Conservation (phyloP, 2,113 vertebrate genomes). For the Rhinoderma darwinii region DNA sequence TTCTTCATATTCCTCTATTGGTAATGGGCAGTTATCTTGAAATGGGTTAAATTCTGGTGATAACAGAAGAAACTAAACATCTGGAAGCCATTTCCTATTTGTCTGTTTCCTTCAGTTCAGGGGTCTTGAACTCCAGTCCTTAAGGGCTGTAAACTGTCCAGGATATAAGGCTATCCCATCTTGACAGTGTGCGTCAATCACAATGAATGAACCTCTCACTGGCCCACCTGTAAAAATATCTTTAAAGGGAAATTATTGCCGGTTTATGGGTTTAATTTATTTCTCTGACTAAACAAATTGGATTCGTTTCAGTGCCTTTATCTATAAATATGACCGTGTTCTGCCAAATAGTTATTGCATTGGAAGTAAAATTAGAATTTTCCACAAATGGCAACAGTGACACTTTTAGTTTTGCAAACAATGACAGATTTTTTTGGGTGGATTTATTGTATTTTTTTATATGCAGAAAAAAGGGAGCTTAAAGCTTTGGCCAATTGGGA, state of each 20-base stretch:
- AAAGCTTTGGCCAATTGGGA: too few species aligned
- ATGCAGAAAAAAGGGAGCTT: too few species aligned
- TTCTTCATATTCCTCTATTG: not conserved
- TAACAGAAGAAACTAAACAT: not conserved
- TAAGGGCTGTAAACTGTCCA: conserved; percentile 38
- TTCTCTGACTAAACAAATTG: conserved; percentile 7
- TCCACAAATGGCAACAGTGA: not conserved
- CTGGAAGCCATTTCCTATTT: conserved; percentile 26
- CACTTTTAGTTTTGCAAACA: not conserved
- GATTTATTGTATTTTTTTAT: not conserved
- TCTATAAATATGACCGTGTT: not conserved
- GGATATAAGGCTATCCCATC: conserved; percentile 32
- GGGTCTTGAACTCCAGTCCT: conserved; percentile 37
- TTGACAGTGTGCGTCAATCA: conserved; percentile 32
- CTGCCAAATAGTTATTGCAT: conserved; percentile 1
- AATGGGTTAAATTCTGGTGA: conserved; percentile 24
- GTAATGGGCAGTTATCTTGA: not conserved
- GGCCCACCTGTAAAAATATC: conserved; percentile 30
- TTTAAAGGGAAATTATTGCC: not conserved
- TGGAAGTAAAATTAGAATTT: not conserved
- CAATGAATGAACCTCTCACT: not conserved
- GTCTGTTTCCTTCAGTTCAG: conserved; percentile 32
- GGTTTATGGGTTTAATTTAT: conserved; percentile 21
- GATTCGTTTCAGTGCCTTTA: not conserved
- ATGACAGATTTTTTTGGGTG: not conserved